These are phyloP conservation scores for Lissonota sp. DNA, from an alignment of 2,888 invertebrate genomes.

Conservation along the genomic window DNA sequence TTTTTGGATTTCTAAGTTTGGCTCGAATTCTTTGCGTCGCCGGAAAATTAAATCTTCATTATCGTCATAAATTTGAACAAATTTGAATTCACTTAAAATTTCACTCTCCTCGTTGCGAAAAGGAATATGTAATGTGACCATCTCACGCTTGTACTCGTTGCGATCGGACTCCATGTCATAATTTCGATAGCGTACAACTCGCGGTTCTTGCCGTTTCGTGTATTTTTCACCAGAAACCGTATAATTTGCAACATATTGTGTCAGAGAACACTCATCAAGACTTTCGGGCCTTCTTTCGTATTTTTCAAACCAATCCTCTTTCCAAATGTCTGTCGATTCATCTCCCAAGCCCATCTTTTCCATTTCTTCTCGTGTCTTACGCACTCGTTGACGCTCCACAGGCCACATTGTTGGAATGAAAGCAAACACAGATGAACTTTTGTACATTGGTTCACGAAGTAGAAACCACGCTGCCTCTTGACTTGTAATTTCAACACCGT, in stretches of 20 bases:
- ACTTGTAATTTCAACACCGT: conserved; percentile 81
- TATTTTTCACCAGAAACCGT: not conserved
- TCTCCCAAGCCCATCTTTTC: conserved; percentile 72
- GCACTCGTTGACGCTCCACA: conserved; percentile 77
- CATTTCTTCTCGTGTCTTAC: conserved; percentile 72
- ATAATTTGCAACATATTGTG: conserved; percentile 80
- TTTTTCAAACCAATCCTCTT: conserved; percentile 81
- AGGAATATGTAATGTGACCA: no score
- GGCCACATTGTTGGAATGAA: conserved; percentile 73
- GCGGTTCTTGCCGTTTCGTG: conserved; percentile 66
- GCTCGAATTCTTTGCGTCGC: no score
- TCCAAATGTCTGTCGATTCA: conserved; percentile 79
- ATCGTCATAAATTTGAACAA: no score
- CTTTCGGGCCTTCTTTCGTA: conserved; percentile 80
- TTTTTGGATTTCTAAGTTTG: no score
- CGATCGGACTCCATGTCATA: conserved; percentile 77
- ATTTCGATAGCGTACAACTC: conserved; percentile 79
- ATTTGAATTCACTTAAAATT: no score
- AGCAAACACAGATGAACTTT: conserved; percentile 71
- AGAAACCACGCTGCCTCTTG: no score
- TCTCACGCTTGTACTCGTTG: conserved; percentile 78
- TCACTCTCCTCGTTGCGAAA: no score
- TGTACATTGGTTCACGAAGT: conserved; percentile 82
- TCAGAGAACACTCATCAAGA: conserved; percentile 76
- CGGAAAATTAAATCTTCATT: no score